phyloP scores from a whole-genome alignment of 1,140 invertebrate genomes.

The Drosophila sp. region DNA sequence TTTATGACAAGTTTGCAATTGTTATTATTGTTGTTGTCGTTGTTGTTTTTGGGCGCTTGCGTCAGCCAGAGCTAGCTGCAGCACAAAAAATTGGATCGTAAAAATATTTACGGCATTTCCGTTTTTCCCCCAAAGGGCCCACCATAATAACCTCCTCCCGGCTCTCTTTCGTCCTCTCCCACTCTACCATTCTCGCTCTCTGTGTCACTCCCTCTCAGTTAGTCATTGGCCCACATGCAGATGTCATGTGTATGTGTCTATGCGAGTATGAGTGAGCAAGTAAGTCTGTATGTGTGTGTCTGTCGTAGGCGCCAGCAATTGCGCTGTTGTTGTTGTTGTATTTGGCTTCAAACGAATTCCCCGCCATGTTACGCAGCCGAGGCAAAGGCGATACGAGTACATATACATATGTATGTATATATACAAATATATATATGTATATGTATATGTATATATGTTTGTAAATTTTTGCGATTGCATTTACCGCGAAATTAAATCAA shows the following conservation, averaged over 20 bases:
- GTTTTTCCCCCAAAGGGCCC: conserved; percentile 52
- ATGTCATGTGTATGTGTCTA: conserved; percentile 6
- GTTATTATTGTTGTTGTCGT: conserved; percentile 17
- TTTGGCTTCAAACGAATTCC: conserved; percentile 76
- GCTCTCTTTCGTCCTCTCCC: conserved; percentile 5
- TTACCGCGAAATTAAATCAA: conserved; percentile 80
- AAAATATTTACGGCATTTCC: conserved; percentile 68
- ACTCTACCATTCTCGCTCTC: neutral
- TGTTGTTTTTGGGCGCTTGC: conserved; percentile 56
- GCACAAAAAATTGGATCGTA: conserved; percentile 48
- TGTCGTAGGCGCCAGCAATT: conserved; percentile 57
- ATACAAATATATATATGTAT: neutral
- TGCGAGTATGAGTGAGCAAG: too few relatives aligned
- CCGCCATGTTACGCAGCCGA: conserved; percentile 70
- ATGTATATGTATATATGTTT: neutral
- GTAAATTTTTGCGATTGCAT: conserved; percentile 70
- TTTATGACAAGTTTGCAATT: conserved; percentile 64
- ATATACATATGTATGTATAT: conserved; percentile 1
- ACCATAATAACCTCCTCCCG: neutral
- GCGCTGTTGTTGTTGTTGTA: conserved; percentile 35
- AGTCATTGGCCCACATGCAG: conserved; percentile 66
- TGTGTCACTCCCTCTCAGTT: conserved; percentile 45
- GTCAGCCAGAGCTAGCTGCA: conserved; percentile 71
- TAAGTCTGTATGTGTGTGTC: neutral
- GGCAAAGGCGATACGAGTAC: neutral